Evolutionary conservation across 2,888 invertebrate species (phyloP).

Genomic region (Agrotis puta): DNA sequence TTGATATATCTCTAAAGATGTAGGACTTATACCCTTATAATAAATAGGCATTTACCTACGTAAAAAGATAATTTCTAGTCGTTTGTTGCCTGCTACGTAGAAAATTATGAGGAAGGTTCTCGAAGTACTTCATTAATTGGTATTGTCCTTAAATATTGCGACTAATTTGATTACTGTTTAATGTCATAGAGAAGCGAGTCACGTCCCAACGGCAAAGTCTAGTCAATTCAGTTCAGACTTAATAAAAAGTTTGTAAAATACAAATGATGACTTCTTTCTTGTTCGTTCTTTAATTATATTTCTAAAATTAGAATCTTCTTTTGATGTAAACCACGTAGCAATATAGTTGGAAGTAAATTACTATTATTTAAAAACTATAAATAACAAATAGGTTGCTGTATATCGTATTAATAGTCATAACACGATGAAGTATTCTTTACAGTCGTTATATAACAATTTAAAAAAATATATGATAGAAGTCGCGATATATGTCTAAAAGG

Average conservation of each 20-base stretch:
- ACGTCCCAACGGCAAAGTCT: conserved; percentile 57
- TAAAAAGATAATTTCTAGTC: neutral
- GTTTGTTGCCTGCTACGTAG: no score
- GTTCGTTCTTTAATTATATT: conserved; percentile 54
- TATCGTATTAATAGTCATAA: no score
- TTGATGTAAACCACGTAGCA: conserved; percentile 30
- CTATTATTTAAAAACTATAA: neutral
- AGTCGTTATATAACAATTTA: neutral
- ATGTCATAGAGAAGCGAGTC: conserved; percentile 53
- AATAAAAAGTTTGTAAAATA: conserved; percentile 57
- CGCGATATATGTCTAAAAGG: neutral
- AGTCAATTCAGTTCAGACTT: conserved; percentile 54
- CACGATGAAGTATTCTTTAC: neutral
- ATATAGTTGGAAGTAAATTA: neutral
- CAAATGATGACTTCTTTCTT: conserved; percentile 50
- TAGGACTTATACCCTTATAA: neutral
- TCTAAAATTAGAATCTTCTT: conserved; percentile 32
- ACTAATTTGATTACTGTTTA: conserved; percentile 42
- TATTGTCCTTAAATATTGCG: conserved; percentile 46
- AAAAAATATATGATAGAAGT: neutral
- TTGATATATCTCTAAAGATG: neutral
- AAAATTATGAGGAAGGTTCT: conserved; percentile 17
- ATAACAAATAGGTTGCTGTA: neutral
- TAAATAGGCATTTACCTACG: neutral
- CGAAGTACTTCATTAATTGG: conserved; percentile 42